Conservation (phyloP, 1,140 invertebrate genomes). For the Drosophila ficusphila region DNA sequence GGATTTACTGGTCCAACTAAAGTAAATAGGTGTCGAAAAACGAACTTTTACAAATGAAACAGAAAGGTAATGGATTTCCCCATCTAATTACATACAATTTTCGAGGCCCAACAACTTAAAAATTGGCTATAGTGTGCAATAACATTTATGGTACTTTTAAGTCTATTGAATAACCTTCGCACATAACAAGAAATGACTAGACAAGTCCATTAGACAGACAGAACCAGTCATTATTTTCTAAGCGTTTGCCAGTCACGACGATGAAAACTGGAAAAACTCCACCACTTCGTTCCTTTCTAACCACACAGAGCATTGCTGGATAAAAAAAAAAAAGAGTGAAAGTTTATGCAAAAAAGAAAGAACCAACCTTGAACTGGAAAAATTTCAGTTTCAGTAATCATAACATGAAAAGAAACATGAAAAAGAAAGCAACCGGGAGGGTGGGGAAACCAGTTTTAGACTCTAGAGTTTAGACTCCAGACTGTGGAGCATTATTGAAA, state of each 20-base stretch:
- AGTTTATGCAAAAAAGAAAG: constrained; percentile 47
- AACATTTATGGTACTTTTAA: neutral
- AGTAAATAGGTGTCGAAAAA: constrained; percentile 5
- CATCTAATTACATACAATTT: constrained; percentile 1
- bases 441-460: constrained; percentile 32
- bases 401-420: constrained; percentile 27
- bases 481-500: constrained; percentile 1
- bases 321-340: constrained; percentile 19
- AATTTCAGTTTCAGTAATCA: constrained; percentile 49
- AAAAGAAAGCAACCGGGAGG: constrained; percentile 3
- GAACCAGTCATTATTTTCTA: constrained; percentile 5
- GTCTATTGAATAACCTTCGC: neutral
- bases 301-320: neutral
- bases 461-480: constrained; percentile 3
- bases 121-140: neutral
- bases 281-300: constrained; percentile 4
- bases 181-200: constrained; percentile 4
- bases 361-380: constrained; percentile 50
- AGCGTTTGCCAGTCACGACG: constrained; percentile 36
- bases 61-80: neutral
- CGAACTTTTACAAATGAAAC: neutral
- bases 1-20: neutral
- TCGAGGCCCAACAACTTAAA: neutral
- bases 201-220: neutral
- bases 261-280: constrained; percentile 37